A percentile compares a stretch with the other conserved stretches of the same genome.
phyloP scores from a whole-genome alignment of 2,888 invertebrate genomes.

The Agrochola lychnidis region DNA sequence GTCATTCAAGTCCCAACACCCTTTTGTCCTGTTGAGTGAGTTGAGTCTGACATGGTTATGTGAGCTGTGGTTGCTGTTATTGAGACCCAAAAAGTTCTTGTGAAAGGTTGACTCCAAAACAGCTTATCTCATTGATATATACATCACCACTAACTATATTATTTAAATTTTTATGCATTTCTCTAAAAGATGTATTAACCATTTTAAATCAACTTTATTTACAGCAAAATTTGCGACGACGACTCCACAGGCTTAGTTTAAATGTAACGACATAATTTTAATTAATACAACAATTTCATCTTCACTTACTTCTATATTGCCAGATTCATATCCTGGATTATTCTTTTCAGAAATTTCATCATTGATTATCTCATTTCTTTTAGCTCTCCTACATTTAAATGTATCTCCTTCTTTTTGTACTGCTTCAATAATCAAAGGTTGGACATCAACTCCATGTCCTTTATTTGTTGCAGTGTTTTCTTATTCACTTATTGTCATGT shows the following conservation, averaged over 20 bases:
- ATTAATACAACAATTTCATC: neutral
- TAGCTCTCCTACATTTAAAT: neutral
- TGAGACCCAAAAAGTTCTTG: neutral
- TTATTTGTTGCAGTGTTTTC: neutral
- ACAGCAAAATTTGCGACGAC: constrained; percentile 41
- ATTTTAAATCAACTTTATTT: constrained; percentile 32
- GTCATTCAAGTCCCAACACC: neutral
- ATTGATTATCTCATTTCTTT: neutral
- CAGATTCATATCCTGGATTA: neutral
- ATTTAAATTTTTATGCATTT: neutral
- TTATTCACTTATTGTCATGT: neutral
- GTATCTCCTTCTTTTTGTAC: neutral
- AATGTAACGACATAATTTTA: constrained; percentile 39
- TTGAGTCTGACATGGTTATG: no score
- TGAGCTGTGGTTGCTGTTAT: neutral
- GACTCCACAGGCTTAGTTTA: constrained; percentile 42
- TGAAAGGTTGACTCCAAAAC: no score
- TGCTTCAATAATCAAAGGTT: neutral
- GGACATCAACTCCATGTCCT: no score
- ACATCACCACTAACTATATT: neutral
- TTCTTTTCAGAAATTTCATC: neutral
- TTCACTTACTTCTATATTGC: neutral
- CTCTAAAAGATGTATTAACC: neutral
- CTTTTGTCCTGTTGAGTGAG: neutral
- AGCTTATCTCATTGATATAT: neutral